These are phyloP conservation scores for Eumaeus atala DNA, from an alignment of 1,140 invertebrate genomes.

Conservation along the genomic window DNA sequence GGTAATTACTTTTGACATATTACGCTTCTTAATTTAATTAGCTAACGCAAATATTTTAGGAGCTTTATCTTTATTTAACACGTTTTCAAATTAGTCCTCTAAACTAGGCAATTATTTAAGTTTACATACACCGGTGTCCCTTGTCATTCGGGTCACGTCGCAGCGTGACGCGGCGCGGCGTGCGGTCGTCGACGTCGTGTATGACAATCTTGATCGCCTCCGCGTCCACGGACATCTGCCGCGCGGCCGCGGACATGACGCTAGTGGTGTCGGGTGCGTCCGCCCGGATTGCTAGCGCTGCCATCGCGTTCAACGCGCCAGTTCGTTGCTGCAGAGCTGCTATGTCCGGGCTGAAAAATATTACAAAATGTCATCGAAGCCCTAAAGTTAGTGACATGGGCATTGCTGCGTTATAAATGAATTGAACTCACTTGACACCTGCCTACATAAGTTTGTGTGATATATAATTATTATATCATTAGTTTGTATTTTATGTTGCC, in stretches of 20 bases:
- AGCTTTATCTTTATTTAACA: too few species aligned
- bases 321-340: slow-evolving; percentile 78
- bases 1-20: too few species aligned
- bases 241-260: slow-evolving; percentile 73
- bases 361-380: too few species aligned
- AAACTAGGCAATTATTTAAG: slow-evolving; percentile 1
- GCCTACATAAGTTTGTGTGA: too few species aligned
- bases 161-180: slow-evolving; percentile 83
- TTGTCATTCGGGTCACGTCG: slow-evolving; percentile 87
- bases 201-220: slow-evolving; percentile 95
- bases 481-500: too few species aligned
- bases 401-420: too few species aligned
- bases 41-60: too few species aligned
- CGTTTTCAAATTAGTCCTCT: too few species aligned
- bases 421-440: too few species aligned
- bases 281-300: slow-evolving; percentile 40
- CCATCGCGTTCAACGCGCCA: slow-evolving; percentile 50
- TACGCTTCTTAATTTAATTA: too few species aligned
- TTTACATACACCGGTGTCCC: slow-evolving; percentile 87
- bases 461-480: too few species aligned
- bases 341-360: slow-evolving; percentile 79
- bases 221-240: slow-evolving; percentile 90
- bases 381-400: too few species aligned
- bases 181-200: slow-evolving; percentile 88
- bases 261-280: slow-evolving; percentile 32